Base-by-base conservation (phyloP, 2,113 vertebrate genomes). In the Dolichotis patagonum region DNA sequence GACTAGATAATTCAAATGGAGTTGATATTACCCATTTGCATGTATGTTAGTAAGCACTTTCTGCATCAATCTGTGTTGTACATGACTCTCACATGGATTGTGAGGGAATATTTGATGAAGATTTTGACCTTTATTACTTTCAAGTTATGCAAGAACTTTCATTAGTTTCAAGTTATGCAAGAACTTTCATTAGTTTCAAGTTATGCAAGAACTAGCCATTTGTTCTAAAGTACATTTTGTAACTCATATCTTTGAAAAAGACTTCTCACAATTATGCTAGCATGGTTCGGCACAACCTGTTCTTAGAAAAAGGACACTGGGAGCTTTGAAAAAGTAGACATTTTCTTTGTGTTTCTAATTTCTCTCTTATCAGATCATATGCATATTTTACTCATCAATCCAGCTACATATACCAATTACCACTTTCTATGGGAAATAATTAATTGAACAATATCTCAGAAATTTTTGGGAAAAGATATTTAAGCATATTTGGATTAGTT, bases 391-490 rank as follows among this genome's bases (percentile, higher is more conserved):
- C 24, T 90, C 56, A 90, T 16, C 32, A 86, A 62, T 62, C 60
- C 71, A 87, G 93, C 95, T 95, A 78, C 63, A 67, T 75, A 62
- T 67, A 38, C 7, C 19, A 67, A 71, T 24, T 58, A 62, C 5
- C 46, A 84, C 8, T 95, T 96, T 82, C 35, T 43, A 38, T 67
- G 46, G 84, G n/a, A 94, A 91, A 96, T 83, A 69, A 95, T 43
- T 71, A 84, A 88, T 78, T 80, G 24, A 88, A n/a, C n/a, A 60
- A 60, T 65, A 69, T 0, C 1, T n/a, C n/a, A 90, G 49, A 24
- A 26, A 89, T 60, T 94, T 81, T 41, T n/a, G 20, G 35, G 38
- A 85, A 80, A 90, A 90, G 43, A 77, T 86, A 94, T 56, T 56
- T n/a, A 82, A 87, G 3, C 77, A 77, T 43, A 86, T 75, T 67